Conservation (phyloP, 2,888 invertebrate species). For the Agonopterix alstromeriana region DNA sequence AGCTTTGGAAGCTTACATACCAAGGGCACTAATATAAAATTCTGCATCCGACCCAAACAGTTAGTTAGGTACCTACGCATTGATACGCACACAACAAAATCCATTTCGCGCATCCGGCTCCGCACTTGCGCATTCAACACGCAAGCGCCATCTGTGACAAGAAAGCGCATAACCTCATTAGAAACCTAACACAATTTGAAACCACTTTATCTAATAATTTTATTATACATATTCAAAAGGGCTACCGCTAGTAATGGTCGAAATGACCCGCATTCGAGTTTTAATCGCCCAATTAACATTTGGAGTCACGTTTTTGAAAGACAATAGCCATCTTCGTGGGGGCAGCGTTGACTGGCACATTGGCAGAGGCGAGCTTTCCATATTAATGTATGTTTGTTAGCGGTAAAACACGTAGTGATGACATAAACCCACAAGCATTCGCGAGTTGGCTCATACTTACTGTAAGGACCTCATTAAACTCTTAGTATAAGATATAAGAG, state of each 20-base stretch:
- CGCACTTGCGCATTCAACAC: slow-evolving; percentile 64
- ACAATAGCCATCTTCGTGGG: slow-evolving; percentile 75
- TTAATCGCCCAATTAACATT: slow-evolving; percentile 76
- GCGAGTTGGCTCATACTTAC: slow-evolving; percentile 45
- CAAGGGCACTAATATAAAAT: slow-evolving; percentile 52
- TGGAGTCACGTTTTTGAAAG: slow-evolving; percentile 73
- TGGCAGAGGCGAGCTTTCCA: slow-evolving; percentile 69
- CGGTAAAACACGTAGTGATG: slow-evolving; percentile 71
- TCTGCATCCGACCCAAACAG: slow-evolving; percentile 53
- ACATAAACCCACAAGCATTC: slow-evolving; percentile 60
- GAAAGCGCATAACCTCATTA: slow-evolving; percentile 77
- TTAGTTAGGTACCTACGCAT: slow-evolving; percentile 14
- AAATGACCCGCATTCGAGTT: slow-evolving; percentile 76
- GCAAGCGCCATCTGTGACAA: slow-evolving; percentile 68
- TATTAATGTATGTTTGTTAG: slow-evolving; percentile 77
- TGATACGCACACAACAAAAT: slow-evolving; percentile 50
- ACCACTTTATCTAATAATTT: slow-evolving; percentile 69
- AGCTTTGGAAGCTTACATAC: slow-evolving; percentile 35
- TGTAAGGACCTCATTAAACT: slow-evolving; percentile 16
- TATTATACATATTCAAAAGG: slow-evolving; percentile 77
- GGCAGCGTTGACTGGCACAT: slow-evolving; percentile 71
- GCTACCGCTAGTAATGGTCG: slow-evolving; percentile 62
- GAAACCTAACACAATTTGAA: slow-evolving; percentile 72
- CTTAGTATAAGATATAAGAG: no score
- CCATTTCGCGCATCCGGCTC: slow-evolving; percentile 73